These are phyloP conservation scores for Volucella zonaria DNA, from an alignment of 2,888 invertebrate species.

Conservation along the genomic window DNA sequence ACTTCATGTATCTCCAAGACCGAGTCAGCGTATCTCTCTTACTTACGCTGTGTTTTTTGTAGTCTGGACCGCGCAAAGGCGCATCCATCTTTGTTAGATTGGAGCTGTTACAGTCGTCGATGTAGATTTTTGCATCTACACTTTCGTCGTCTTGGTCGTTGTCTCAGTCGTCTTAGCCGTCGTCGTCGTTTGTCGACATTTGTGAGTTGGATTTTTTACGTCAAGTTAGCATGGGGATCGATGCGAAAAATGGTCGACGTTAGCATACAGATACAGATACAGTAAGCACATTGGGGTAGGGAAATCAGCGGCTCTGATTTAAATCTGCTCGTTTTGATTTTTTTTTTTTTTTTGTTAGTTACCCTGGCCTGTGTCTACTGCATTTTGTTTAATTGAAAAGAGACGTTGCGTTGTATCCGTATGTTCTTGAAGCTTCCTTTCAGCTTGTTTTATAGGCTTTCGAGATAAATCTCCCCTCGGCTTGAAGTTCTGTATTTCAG, in stretches of 20 bases:
- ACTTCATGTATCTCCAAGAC: conserved; percentile 53
- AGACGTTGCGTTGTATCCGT: conserved; percentile 74
- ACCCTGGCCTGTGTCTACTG: conserved; percentile 66
- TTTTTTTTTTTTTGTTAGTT: conserved; percentile 44
- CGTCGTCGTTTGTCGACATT: conserved; percentile 56
- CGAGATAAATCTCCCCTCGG: conserved; percentile 74
- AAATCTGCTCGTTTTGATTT: conserved; percentile 75
- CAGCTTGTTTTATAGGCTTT: conserved; percentile 71
- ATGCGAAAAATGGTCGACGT: conserved; percentile 74
- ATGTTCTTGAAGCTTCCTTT: conserved; percentile 62
- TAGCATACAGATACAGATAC: conserved; percentile 45
- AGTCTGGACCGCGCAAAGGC: conserved; percentile 51
- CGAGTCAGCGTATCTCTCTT: conserved; percentile 14
- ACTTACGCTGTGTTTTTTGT: conserved; percentile 17
- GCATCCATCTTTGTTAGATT: conserved; percentile 74
- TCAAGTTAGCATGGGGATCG: conserved; percentile 57
- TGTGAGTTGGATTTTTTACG: conserved; percentile 41
- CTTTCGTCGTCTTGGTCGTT: conserved; percentile 34
- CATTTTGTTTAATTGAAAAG: conserved; percentile 82
- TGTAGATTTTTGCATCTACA: conserved; percentile 59
- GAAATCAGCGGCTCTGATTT: conserved; percentile 73
- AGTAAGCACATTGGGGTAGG: conserved; percentile 52
- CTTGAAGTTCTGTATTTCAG: conserved; percentile 42
- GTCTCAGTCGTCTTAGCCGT: not conserved
- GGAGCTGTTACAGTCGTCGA: conserved; percentile 64